Percentiles rank a stretch among this genome's conserved stretches.
phyloP scores from a whole-genome alignment of 2,888 invertebrate species.

The Neoitamus cyanurus region DNA sequence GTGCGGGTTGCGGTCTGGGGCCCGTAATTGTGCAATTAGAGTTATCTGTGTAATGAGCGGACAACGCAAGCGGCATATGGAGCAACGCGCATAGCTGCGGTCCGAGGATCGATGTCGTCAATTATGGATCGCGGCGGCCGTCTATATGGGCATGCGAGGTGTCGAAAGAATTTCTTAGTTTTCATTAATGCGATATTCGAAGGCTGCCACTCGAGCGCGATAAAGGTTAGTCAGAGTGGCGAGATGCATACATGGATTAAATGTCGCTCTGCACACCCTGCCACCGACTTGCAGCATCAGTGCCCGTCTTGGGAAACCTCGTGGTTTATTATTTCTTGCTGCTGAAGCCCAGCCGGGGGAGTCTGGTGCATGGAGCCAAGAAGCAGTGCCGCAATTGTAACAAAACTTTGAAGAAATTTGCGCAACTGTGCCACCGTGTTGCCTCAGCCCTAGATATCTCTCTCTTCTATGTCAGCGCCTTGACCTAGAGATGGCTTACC shows the following conservation, averaged over 20 bases:
- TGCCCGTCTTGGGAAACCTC: neutral
- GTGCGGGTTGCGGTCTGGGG: conserved; percentile 4
- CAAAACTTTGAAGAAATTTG: neutral
- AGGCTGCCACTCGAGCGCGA: conserved; percentile 9
- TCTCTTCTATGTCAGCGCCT: conserved; percentile 40
- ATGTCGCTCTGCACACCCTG: neutral
- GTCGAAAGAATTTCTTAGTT: conserved; percentile 40
- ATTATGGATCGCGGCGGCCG: conserved; percentile 4
- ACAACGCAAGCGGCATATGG: conserved; percentile 18
- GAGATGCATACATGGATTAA: neutral
- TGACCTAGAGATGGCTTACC: conserved; percentile 46
- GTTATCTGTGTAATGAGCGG: conserved; percentile 30
- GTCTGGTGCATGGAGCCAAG: neutral
- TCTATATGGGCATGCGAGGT: conserved; percentile 18
- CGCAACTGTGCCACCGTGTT: conserved; percentile 4
- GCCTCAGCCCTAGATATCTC: conserved; percentile 40
- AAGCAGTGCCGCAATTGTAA: neutral
- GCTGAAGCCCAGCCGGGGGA: neutral
- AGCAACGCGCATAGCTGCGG: neutral
- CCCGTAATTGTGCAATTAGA: conserved; percentile 44
- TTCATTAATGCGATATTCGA: conserved; percentile 27
- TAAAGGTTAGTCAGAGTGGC: conserved; percentile 10
- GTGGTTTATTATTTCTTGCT: neutral
- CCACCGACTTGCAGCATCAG: neutral
- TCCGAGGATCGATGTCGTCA: conserved; percentile 34